Evolutionary conservation across 2,113 vertebrate species (phyloP).

Genomic region (Macrotis lagotis): DNA sequence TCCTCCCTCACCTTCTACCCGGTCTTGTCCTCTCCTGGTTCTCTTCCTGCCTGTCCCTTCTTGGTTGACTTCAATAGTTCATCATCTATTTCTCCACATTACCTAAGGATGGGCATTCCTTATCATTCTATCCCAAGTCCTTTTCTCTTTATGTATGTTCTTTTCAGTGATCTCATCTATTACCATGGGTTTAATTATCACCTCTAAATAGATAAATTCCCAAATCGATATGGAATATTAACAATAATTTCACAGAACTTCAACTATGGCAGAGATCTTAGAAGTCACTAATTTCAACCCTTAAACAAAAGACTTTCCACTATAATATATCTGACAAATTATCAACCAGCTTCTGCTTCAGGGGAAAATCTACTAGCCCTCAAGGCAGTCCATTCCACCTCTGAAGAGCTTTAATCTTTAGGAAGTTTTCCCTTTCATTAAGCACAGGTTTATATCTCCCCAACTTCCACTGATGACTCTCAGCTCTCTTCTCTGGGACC

Average conservation of each 20-base stretch:
- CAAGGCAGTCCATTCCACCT: not conserved
- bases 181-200: not conserved
- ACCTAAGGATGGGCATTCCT: not conserved
- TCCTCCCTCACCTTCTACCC: not conserved
- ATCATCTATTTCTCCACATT: not conserved
- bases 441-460: not conserved
- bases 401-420: not conserved
- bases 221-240: not conserved
- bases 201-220: not conserved
- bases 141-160: not conserved
- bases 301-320: not conserved
- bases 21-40: not conserved
- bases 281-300: not conserved
- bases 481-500: not conserved
- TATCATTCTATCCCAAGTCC: not conserved
- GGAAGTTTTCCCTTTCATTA: not conserved
- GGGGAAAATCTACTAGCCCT: not conserved
- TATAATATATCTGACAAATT: not conserved
- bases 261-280: not conserved
- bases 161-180: not conserved
- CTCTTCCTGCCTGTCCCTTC: not conserved
- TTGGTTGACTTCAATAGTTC: not conserved
- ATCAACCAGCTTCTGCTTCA: not conserved
- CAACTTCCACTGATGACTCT: not conserved
- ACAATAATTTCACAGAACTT: not conserved